A percentile compares a stretch with the other conserved stretches of the same genome.
Conservation (phyloP, 2,113 vertebrate genomes). For the Dasyurus viverrinus region DNA sequence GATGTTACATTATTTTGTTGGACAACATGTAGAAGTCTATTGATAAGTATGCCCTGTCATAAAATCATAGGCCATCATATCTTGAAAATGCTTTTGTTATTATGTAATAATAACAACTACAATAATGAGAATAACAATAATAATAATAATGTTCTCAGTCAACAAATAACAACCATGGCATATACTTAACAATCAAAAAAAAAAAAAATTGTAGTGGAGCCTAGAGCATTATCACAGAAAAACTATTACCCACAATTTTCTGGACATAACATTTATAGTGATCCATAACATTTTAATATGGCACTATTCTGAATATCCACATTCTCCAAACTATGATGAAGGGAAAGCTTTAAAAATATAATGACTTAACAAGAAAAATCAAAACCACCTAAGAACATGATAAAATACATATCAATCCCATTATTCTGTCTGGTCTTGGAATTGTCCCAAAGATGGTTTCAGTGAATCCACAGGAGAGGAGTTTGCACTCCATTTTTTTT, state of each 20-base stretch:
- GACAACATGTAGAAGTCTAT: conserved; percentile 39
- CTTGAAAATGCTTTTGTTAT: background rate
- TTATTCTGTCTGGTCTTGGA: background rate
- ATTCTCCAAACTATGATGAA: background rate
- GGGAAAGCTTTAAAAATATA: background rate
- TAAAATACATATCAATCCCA: background rate
- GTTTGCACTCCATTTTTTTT: background rate
- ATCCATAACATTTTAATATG: background rate
- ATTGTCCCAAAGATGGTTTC: background rate
- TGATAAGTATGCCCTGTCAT: background rate
- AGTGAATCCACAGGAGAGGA: background rate
- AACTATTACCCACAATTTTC: background rate
- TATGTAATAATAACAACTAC: background rate
- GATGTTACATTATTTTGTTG: conserved; percentile 7
- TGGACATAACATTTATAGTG: background rate
- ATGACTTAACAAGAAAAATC: background rate
- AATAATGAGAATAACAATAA: background rate
- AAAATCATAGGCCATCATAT: background rate
- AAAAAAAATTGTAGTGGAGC: background rate
- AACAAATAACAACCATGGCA: background rate
- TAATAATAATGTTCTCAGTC: background rate
- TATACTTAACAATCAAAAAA: background rate
- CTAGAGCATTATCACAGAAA: background rate
- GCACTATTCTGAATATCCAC: background rate
- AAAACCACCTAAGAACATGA: background rate